Conservation (phyloP, 2,113 vertebrate species). For the Leptobrachium leishanense region DNA sequence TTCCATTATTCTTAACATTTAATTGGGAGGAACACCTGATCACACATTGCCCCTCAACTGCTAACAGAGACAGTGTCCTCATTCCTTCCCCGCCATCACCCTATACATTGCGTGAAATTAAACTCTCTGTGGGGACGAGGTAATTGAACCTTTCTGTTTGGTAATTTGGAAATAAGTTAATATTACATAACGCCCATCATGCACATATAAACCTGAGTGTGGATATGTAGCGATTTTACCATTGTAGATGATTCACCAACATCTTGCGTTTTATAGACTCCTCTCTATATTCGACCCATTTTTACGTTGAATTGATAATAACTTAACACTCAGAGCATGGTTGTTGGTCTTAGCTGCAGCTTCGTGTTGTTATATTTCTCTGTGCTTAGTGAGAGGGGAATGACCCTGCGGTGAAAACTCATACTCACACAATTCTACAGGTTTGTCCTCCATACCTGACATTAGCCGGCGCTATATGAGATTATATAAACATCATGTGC, state of each 20-base stretch:
- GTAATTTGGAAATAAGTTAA: constrained; percentile 4
- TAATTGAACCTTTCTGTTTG: neutral
- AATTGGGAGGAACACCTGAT: neutral
- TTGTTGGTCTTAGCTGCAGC: no score
- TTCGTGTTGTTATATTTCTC: neutral
- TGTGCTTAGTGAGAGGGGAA: neutral
- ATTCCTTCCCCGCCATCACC: neutral
- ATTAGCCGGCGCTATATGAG: no score
- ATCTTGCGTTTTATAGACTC: no score
- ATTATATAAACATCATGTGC: no score
- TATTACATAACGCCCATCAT: neutral
- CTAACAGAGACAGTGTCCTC: neutral
- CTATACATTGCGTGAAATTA: neutral
- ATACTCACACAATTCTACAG: neutral
- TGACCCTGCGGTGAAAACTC: neutral
- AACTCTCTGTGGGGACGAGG: neutral
- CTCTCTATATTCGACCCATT: no score
- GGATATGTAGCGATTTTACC: no score
- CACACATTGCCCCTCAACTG: neutral
- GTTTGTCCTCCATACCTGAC: no score
- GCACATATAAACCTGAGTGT: no score
- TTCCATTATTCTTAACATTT: no score
- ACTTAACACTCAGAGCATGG: no score
- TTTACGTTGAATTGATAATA: no score
- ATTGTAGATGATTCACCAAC: no score